These are phyloP conservation scores for Syngnathus acus DNA, from an alignment of 2,797 vertebrate species.

Conservation along the genomic window DNA sequence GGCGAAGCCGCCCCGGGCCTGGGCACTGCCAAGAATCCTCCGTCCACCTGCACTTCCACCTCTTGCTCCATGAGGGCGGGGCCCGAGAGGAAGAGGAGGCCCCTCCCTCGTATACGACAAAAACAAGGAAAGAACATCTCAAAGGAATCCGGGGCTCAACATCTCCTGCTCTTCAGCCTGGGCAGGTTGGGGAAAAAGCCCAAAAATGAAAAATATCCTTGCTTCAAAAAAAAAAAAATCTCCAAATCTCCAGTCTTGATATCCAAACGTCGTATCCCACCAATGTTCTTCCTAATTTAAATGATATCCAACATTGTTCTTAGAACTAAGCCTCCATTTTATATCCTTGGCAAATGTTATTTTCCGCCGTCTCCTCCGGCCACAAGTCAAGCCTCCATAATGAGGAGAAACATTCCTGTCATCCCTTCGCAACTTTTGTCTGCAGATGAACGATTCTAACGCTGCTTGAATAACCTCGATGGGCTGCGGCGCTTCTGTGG, in stretches of 20 bases:
- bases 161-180: constrained; percentile 57
- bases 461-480: background rate
- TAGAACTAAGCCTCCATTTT: constrained; percentile 47
- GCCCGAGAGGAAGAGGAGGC: constrained; percentile 53
- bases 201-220: constrained; percentile 44
- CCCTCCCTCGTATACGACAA: constrained; percentile 66
- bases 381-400: constrained; percentile 43
- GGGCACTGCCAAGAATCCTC: constrained; percentile 39
- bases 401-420: constrained; percentile 25
- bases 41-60: constrained; percentile 52
- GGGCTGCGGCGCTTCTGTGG: background rate
- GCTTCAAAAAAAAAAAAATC: constrained; percentile 35
- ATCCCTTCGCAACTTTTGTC: constrained; percentile 33
- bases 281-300: constrained; percentile 1
- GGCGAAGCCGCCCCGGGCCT: constrained; percentile 48
- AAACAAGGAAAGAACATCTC: constrained; percentile 72
- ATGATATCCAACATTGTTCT: constrained; percentile 22
- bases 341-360: constrained; percentile 38
- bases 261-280: constrained; percentile 54
- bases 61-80: constrained; percentile 53
- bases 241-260: constrained; percentile 50
- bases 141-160: constrained; percentile 68
- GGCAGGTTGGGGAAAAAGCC: constrained; percentile 36
- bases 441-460: background rate
- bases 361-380: constrained; percentile 41